These are phyloP conservation scores for Hedychridium roseum DNA, from an alignment of 2,888 invertebrate species.

Conservation along the genomic window DNA sequence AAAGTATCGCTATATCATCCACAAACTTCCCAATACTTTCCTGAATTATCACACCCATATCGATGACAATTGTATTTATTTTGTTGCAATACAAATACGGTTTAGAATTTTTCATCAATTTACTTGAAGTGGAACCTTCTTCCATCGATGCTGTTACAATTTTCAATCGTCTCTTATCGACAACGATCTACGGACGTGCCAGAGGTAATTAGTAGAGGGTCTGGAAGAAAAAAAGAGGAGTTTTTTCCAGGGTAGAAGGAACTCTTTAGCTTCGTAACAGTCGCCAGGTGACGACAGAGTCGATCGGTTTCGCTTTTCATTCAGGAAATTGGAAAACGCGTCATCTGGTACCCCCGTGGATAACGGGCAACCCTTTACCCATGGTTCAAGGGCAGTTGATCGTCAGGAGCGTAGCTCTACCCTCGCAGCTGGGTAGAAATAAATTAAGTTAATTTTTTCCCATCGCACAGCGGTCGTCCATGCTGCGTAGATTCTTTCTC, in stretches of 20 bases:
- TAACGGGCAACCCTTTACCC: constrained; percentile 49
- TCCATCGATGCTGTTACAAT: too few relatives aligned
- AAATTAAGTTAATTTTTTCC: constrained; percentile 52
- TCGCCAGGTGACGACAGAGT: constrained; percentile 51
- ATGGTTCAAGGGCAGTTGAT: neutral
- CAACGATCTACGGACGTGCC: neutral
- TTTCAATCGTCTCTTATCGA: neutral
- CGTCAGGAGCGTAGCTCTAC: constrained; percentile 9
- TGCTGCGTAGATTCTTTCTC: too few relatives aligned
- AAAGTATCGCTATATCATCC: too few relatives aligned
- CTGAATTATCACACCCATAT: too few relatives aligned
- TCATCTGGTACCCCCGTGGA: constrained; percentile 49
- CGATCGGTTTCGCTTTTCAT: constrained; percentile 55
- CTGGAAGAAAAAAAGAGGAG: too few relatives aligned
- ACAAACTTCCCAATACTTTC: too few relatives aligned
- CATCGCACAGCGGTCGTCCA: constrained; percentile 3
- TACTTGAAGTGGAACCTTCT: too few relatives aligned
- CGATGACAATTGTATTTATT: too few relatives aligned
- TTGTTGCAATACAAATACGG: too few relatives aligned
- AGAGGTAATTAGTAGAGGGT: neutral
- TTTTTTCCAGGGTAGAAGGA: too few relatives aligned
- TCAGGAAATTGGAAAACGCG: constrained; percentile 58
- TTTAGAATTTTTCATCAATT: too few relatives aligned
- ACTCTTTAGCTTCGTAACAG: too few relatives aligned
- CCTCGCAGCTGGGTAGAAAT: constrained; percentile 53